Base-by-base conservation (phyloP, 2,888 invertebrate genomes). In the Hydriomena furcata region DNA sequence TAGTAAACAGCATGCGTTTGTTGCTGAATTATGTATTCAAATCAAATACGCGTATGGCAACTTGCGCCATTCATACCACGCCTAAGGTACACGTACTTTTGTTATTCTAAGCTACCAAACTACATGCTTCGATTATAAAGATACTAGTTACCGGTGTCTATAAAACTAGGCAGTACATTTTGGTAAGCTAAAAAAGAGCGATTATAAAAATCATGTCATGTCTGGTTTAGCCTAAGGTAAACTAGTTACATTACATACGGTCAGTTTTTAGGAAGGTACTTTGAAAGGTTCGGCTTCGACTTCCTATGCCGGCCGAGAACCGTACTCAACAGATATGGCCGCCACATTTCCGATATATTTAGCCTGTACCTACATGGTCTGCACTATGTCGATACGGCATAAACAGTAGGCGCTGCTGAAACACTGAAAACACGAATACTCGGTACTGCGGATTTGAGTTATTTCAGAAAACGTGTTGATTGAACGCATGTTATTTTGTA, bases 1-100 rank as follows among this genome's bases (percentile, higher is more conserved):
- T 69, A 64, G 69, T 68, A 73, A 52, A 63, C 70, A 59, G 55
- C 44, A 58, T 65, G 62, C 65, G 73, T 61, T 58, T 58, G 60
- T 58, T 58, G 63, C 63, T 62, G 65, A 64, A 66, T 78, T 76
- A 71, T 60, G 75, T 69, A 80, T 80, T 76, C 76, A 76, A 79
- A 80, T 73, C 73, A 73, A 64, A 68, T 57, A 61, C 66, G 59
- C 62, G 67, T 67, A 67, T 66, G 65, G 66, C 54, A 63, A 67
- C 68, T 67, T 62, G 59, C 58, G 65, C 61, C 61, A 66, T 66
- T 69, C 67, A 63, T 62, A 62, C 60, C 58, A 66, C 13, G 32
- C 45, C 38, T 43, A 52, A 24, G 36, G 28, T 21, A 41, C 23
- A 38, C 31, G 20, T 28, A 42, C 25, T 11, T 41, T 52, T 48